A percentile compares a stretch with the other conserved stretches of the same genome.
Evolutionary conservation across 2,888 invertebrate genomes (phyloP).

Genomic region (Eurytoma californica): DNA sequence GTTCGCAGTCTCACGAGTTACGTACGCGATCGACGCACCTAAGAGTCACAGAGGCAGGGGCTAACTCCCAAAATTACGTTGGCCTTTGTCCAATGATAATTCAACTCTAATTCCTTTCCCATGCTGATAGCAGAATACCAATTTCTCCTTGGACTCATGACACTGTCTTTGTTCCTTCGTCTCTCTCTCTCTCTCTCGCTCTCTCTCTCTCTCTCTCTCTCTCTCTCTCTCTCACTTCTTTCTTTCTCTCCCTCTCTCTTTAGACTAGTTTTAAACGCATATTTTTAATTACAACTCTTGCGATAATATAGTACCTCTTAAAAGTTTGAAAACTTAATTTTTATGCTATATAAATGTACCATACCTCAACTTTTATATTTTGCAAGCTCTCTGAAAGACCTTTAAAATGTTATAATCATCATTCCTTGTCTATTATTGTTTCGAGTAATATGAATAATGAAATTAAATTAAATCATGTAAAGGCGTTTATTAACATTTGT

Average conservation of each 20-base stretch:
- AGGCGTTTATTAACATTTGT: too few relatives aligned
- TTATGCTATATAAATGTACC: too few relatives aligned
- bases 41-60: neutral
- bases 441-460: too few relatives aligned
- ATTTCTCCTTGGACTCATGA: neutral
- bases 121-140: constrained; percentile 35
- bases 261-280: too few relatives aligned
- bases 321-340: too few relatives aligned
- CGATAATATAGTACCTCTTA: too few relatives aligned
- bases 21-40: neutral
- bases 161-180: neutral
- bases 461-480: too few relatives aligned
- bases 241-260: neutral
- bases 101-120: constrained; percentile 28
- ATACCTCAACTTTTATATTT: too few relatives aligned
- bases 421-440: too few relatives aligned
- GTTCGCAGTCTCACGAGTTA: neutral
- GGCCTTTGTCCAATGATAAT: constrained; percentile 39
- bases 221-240: neutral
- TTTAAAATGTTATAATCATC: too few relatives aligned
- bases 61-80: constrained; percentile 26
- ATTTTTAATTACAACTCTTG: too few relatives aligned
- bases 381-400: too few relatives aligned
- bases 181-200: neutral
- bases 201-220: neutral